Evolutionary conservation across 64 coral and sea anemone species (phyloP).

Genomic region (Platygyra sinensis): DNA sequence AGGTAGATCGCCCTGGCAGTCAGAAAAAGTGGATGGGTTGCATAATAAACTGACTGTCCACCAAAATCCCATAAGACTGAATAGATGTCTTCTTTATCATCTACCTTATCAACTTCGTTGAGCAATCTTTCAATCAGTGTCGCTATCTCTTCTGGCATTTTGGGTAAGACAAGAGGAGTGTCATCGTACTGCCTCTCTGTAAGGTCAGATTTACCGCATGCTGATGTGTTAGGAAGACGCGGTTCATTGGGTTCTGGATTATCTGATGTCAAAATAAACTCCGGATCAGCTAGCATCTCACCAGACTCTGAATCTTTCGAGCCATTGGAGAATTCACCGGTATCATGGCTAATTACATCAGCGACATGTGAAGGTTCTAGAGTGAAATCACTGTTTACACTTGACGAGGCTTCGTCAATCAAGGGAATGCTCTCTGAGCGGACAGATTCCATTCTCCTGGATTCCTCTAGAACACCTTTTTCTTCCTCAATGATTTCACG

Average conservation of each 20-base stretch:
- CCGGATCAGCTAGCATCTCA: not conserved
- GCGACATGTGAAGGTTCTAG: not conserved
- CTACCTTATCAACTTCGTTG: not conserved
- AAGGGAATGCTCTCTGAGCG: not conserved
- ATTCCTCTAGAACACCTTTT: not conserved
- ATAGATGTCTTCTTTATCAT: not conserved
- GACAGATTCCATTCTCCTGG: not conserved
- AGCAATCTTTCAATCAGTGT: not conserved
- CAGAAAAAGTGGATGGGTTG: not conserved
- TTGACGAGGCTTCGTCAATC: not conserved
- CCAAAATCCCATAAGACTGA: constrained; percentile 1
- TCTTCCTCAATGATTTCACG: not conserved
- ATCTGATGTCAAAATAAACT: not conserved
- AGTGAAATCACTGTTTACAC: not conserved
- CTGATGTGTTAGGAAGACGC: no score
- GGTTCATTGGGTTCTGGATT: not conserved
- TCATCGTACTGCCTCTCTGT: not conserved
- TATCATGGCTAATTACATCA: not conserved
- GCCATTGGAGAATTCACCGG: not conserved
- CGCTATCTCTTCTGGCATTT: not conserved
- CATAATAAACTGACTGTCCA: constrained; percentile 9
- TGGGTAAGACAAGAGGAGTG: not conserved
- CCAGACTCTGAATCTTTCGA: not conserved
- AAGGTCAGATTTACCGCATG: not conserved
- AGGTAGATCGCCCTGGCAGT: not conserved